Percentiles rank a stretch among this genome's conserved stretches.
These are phyloP conservation scores for Terebella lapidaria DNA, from an alignment of 2,888 invertebrate genomes.

Conservation along the genomic window DNA sequence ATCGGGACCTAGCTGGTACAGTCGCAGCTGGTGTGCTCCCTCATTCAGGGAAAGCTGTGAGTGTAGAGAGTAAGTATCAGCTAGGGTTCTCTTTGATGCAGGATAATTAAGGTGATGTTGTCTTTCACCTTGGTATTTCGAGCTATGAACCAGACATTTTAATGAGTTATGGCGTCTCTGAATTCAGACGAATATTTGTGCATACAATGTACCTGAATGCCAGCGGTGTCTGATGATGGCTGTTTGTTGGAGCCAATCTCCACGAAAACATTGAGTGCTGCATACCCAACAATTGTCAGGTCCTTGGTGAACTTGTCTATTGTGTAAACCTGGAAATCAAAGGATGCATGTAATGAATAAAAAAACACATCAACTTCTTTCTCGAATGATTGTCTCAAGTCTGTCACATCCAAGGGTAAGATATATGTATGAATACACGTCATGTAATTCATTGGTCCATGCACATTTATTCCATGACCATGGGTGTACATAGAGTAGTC, in stretches of 20 bases:
- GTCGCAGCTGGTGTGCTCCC: slow-evolving; percentile 46
- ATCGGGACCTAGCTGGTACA: slow-evolving; percentile 45
- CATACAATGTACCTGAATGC: slow-evolving; percentile 22
- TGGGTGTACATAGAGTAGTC: no score
- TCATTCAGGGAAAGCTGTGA: slow-evolving; percentile 47
- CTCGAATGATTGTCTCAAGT: no score
- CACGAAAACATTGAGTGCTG: slow-evolving; percentile 46
- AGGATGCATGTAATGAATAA: no score
- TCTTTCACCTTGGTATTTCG: no score
- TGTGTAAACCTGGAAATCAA: slow-evolving; percentile 44
- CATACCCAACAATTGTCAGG: slow-evolving; percentile 46
- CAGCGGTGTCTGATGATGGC: slow-evolving; percentile 39
- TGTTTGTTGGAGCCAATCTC: slow-evolving; percentile 47
- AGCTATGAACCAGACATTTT: no score
- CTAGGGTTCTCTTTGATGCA: neutral
- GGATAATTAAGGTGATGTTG: no score
- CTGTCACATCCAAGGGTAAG: no score
- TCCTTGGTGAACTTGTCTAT: slow-evolving; percentile 41
- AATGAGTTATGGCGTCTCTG: no score
- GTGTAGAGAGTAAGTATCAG: neutral
- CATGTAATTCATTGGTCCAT: no score
- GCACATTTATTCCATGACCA: no score
- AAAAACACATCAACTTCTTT: neutral
- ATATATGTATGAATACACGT: no score
- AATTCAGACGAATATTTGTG: no score